Conservation (phyloP, 2,113 vertebrate genomes). For the Romanogobio albipinnatus region DNA sequence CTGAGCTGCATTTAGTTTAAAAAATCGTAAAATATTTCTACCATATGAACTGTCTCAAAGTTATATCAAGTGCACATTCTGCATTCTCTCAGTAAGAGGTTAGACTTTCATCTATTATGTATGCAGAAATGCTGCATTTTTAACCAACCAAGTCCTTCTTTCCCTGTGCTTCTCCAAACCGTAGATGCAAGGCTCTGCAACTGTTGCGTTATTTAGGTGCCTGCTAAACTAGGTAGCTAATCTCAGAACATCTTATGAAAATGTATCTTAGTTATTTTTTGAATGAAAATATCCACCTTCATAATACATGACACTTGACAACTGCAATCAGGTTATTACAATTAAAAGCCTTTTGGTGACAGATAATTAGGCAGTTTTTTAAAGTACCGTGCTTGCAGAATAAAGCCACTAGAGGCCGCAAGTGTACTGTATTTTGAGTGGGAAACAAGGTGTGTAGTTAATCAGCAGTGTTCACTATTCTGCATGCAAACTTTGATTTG, state of each 20-base stretch:
- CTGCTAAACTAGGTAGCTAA: neutral
- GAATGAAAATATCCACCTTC: neutral
- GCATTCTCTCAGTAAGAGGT: neutral
- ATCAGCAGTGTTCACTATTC: neutral
- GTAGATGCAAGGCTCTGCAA: neutral
- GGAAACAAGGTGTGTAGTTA: neutral
- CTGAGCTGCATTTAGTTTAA: neutral
- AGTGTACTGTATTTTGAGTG: neutral
- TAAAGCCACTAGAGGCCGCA: conserved; percentile 37
- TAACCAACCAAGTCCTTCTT: neutral
- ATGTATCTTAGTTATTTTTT: neutral
- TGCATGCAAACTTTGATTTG: neutral
- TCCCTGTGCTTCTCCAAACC: neutral
- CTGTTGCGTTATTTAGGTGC: neutral
- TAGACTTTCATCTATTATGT: neutral
- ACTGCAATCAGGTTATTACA: neutral
- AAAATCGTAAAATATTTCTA: neutral
- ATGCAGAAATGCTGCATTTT: conserved; percentile 8
- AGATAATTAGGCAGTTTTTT: neutral
- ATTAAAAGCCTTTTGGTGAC: neutral
- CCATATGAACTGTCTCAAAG: neutral
- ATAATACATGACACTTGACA: neutral
- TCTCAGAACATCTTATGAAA: neutral
- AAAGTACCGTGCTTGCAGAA: neutral
- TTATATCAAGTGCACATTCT: neutral